Base-by-base conservation (phyloP, 2,113 vertebrate genomes). In the Stercorarius parasiticus region DNA sequence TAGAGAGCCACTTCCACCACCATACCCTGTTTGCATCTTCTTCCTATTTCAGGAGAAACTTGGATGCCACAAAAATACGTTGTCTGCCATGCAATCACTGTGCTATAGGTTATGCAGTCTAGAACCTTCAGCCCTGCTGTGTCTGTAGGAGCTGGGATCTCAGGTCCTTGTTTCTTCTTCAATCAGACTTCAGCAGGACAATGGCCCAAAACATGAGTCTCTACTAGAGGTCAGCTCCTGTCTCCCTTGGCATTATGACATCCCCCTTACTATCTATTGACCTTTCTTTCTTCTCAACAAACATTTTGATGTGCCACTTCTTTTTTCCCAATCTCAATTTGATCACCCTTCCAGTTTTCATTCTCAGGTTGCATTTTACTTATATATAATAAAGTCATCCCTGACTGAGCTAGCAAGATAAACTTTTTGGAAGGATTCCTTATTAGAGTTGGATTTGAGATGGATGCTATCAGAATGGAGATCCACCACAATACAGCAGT, bases 261-360 rank as follows among this genome's bases (percentile, higher is more conserved):
- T 11, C 1, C 1, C 2, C 4, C 11, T 3, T 62, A 26, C 3
- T 30, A 26, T 65, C 15, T 66, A 2, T 5, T 69, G 43, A 43
- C 13, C 5, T 71, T 88, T 25, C 38, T 36, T 1, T 56, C 11
- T 62, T 49, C 45, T 85, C 70, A 92, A 11, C 20, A 90, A 55
- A 82, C 22, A 29, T 74, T 47, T 81, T 29, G 5, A 58, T 86
- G 23, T 55, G 22, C 12, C 27, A 27, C 4, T 14, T 66, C 55
- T 84, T 76, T 3, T 16, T 80, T 73, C 40, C 40, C 34, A 81
- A 0, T 73, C 9, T 88, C 40, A 59, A 2, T 38, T 43, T 92
- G 34, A 64, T 83, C 26, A 56, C 3, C 5, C 5, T 34, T 86
- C 42, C 45, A 58, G 30, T 81, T 88, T 93, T 87, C 55, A 70